These are phyloP conservation scores for Otis tarda DNA, from an alignment of 2,113 vertebrate genomes.

Conservation along the genomic window DNA sequence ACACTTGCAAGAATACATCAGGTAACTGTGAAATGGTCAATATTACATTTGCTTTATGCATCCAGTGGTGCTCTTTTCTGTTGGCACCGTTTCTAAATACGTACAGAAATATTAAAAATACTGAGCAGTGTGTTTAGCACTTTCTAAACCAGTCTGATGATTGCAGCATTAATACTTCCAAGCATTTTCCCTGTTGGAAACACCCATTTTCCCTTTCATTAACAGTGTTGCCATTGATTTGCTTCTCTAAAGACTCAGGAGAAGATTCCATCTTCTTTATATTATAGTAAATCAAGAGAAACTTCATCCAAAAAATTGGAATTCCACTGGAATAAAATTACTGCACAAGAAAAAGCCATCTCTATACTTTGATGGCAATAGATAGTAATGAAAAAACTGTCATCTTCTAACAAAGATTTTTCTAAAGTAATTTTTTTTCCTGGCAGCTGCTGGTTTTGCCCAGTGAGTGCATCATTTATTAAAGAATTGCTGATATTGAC, in stretches of 20 bases:
- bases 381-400: slow-evolving; percentile 60
- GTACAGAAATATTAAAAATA: neutral
- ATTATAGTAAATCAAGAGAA: slow-evolving; percentile 43
- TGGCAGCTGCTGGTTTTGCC: slow-evolving; percentile 25
- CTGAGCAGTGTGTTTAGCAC: neutral
- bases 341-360: slow-evolving; percentile 40
- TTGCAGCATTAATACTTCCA: neutral
- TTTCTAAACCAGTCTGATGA: neutral
- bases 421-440: slow-evolving; percentile 55
- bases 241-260: neutral
- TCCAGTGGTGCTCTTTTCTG: neutral
- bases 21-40: neutral
- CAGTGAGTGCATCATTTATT: slow-evolving; percentile 19
- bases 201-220: neutral
- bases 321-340: slow-evolving; percentile 60
- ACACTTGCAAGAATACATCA: neutral
- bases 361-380: slow-evolving; percentile 28
- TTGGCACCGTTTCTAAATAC: neutral
- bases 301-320: slow-evolving; percentile 58
- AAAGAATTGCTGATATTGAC: slow-evolving; percentile 42
- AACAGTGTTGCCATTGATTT: neutral
- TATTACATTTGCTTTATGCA: neutral
- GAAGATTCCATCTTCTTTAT: neutral
- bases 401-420: slow-evolving; percentile 66
- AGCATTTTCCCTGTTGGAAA: neutral